Conservation (phyloP, 2,113 vertebrate genomes). For the Takifugu bimaculatus region DNA sequence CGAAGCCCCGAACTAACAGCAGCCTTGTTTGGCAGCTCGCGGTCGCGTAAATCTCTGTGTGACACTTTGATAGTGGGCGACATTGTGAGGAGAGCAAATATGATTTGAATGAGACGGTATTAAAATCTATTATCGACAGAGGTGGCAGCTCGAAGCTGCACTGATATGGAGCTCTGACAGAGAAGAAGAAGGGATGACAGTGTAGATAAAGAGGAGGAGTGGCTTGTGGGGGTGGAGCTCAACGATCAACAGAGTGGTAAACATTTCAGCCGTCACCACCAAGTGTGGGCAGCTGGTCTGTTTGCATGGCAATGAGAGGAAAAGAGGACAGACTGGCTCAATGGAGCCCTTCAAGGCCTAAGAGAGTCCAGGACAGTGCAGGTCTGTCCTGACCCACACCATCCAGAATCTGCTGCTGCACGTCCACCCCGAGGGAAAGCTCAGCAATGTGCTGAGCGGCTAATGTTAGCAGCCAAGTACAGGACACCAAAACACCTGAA, state of each 20-base stretch:
- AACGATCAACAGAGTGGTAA: slow-evolving; percentile 72
- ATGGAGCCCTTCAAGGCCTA: slow-evolving; percentile 72
- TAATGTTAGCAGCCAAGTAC: too few relatives aligned
- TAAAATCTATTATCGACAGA: slow-evolving; percentile 67
- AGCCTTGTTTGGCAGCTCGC: slow-evolving; percentile 72
- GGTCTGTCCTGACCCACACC: slow-evolving; percentile 44
- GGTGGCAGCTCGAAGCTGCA: slow-evolving; percentile 1
- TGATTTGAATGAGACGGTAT: slow-evolving; percentile 68
- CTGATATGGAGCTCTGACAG: slow-evolving; percentile 9
- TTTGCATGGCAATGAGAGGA: slow-evolving; percentile 76
- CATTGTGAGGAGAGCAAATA: slow-evolving; percentile 57
- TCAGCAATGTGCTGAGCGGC: too few relatives aligned
- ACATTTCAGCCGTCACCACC: slow-evolving; percentile 77
- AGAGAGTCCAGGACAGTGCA: slow-evolving; percentile 56
- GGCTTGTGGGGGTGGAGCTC: not conserved
- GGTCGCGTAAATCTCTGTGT: slow-evolving; percentile 72
- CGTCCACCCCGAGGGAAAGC: too few relatives aligned
- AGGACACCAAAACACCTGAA: too few relatives aligned
- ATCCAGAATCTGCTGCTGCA: too few relatives aligned
- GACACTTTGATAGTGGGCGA: slow-evolving; percentile 75
- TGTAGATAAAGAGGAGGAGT: slow-evolving; percentile 22
- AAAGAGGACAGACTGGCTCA: slow-evolving; percentile 60
- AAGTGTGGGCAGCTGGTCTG: slow-evolving; percentile 73
- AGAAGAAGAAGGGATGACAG: slow-evolving; percentile 5
- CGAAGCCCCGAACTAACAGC: slow-evolving; percentile 56